Conservation (phyloP, 1,140 invertebrate genomes). For the Nylanderia fulva region DNA sequence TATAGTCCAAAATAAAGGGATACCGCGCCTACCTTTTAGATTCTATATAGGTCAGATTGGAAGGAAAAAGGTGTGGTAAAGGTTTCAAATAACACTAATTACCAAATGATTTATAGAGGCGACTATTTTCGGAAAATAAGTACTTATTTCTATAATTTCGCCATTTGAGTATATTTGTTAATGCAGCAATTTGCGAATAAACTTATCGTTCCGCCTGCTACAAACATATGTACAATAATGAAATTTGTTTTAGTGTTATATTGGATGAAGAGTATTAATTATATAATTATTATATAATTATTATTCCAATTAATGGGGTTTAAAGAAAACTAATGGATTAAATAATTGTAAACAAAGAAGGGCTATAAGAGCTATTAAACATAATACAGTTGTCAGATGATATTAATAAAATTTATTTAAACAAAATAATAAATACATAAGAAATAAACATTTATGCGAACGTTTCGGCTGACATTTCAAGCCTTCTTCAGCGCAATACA, state of each 20-base stretch:
- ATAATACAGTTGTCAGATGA: too few relatives aligned
- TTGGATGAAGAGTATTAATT: background rate
- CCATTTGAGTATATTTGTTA: conserved; percentile 12
- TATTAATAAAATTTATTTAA: too few relatives aligned
- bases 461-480: too few relatives aligned
- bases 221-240: background rate
- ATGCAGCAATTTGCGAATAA: conserved; percentile 22
- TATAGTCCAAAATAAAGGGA: conserved; percentile 54
- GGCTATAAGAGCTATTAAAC: too few relatives aligned
- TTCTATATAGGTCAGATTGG: conserved; percentile 76
- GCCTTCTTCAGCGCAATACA: too few relatives aligned
- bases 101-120: conserved; percentile 63
- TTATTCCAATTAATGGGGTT: too few relatives aligned
- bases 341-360: too few relatives aligned
- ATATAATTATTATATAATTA: background rate
- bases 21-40: conserved; percentile 71
- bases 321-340: too few relatives aligned
- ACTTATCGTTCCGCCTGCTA: background rate
- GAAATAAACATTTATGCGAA: too few relatives aligned
- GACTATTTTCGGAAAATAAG: background rate
- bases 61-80: conserved; percentile 76
- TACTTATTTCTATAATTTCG: background rate
- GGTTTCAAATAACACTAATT: conserved; percentile 58
- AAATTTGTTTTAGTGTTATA: too few relatives aligned
- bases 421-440: too few relatives aligned